Evolutionary conservation across 2,888 invertebrate genomes (phyloP).

Genomic region (Zaprionus lineosus): DNA sequence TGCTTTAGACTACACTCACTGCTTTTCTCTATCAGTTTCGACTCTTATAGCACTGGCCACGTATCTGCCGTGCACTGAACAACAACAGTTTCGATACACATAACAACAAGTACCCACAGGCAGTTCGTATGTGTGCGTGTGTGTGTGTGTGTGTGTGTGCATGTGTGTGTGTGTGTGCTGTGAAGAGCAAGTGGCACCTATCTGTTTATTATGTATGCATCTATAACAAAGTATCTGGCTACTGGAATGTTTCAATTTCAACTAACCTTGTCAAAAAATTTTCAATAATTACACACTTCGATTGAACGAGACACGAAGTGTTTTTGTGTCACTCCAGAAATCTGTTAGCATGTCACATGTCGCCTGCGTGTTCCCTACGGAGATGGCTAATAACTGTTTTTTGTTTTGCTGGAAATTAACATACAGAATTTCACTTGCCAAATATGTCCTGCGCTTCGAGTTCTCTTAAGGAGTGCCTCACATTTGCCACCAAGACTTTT

Average conservation of each 20-base stretch:
- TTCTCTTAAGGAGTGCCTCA: too few species aligned
- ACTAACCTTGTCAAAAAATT: conserved; percentile 12
- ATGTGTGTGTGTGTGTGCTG: conserved; percentile 6
- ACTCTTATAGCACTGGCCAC: conserved; percentile 15
- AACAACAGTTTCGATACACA: conserved; percentile 20
- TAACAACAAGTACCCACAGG: neutral
- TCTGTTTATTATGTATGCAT: conserved; percentile 31
- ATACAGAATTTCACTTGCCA: too few species aligned
- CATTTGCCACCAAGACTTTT: too few species aligned
- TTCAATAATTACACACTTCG: neutral
- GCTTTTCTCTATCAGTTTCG: conserved; percentile 27
- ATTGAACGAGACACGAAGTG: neutral
- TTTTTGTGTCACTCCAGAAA: too few species aligned
- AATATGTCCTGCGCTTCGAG: too few species aligned
- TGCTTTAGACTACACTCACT: conserved; percentile 15
- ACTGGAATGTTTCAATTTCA: conserved; percentile 26
- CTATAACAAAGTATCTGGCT: conserved; percentile 6
- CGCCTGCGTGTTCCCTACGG: too few species aligned
- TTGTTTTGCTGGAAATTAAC: too few species aligned
- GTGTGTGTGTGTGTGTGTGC: neutral
- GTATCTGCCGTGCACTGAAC: conserved; percentile 12
- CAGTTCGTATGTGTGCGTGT: neutral
- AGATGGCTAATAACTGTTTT: too few species aligned
- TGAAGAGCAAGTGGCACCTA: conserved; percentile 11
- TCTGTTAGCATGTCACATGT: too few species aligned